These are phyloP conservation scores for Myopa testacea DNA, from an alignment of 2,888 invertebrate species.

Conservation along the genomic window DNA sequence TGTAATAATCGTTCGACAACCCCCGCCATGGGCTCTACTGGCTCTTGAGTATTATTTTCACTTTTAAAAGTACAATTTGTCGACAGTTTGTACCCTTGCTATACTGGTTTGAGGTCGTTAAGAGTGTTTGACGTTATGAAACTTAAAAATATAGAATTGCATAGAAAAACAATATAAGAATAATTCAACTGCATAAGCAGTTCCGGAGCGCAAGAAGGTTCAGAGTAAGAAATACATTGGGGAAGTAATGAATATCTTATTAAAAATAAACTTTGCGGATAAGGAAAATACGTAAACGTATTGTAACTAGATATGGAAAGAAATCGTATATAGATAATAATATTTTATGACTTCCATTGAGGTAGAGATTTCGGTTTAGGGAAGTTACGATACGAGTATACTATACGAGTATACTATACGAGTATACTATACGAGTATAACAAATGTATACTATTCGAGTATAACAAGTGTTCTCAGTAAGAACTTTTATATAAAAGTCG, in stretches of 20 bases:
- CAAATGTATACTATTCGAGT: too few species aligned
- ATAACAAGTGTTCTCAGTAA: too few species aligned
- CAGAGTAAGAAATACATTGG: neutral
- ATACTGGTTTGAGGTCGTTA: neutral
- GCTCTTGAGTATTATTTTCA: conserved; percentile 18
- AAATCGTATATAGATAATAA: neutral
- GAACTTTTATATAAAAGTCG: too few species aligned
- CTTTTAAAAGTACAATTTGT: neutral
- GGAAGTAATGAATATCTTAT: neutral
- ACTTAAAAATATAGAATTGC: neutral
- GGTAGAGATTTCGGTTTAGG: too few species aligned
- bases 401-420: too few species aligned
- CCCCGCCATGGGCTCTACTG: neutral
- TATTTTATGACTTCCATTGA: too few species aligned
- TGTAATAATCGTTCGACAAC: conserved; percentile 18
- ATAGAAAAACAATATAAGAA: neutral
- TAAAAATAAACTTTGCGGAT: neutral
- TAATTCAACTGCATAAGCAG: neutral
- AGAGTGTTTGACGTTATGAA: neutral
- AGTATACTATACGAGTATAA: too few species aligned
- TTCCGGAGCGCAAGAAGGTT: neutral
- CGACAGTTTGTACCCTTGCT: neutral
- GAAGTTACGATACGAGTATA: too few species aligned
- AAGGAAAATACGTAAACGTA: neutral
- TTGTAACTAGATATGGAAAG: neutral